phyloP scores from a whole-genome alignment of 2,888 invertebrate genomes.

The Microctonus brassicae region DNA sequence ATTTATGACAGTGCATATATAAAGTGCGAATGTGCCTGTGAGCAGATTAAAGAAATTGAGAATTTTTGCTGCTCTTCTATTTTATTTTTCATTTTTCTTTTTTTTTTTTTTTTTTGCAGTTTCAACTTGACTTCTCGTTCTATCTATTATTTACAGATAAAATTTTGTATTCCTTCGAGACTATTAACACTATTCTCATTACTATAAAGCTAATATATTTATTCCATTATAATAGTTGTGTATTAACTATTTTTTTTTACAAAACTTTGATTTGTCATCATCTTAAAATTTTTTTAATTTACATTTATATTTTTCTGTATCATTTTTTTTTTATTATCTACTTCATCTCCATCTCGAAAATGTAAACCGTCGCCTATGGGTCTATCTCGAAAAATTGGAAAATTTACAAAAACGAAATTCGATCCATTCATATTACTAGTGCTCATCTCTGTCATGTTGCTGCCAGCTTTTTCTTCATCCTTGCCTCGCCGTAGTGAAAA shows the following conservation, averaged over 20 bases:
- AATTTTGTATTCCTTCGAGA: too few relatives aligned
- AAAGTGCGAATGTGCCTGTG: conserved; percentile 16
- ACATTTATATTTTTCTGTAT: not conserved
- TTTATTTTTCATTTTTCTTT: too few relatives aligned
- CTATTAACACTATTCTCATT: too few relatives aligned
- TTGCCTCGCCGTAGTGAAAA: conserved; percentile 26
- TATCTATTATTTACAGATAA: too few relatives aligned
- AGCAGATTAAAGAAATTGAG: not conserved
- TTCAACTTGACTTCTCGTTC: too few relatives aligned
- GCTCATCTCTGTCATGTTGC: not conserved
- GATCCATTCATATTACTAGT: not conserved
- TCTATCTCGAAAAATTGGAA: conserved; percentile 14
- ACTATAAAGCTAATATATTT: too few relatives aligned
- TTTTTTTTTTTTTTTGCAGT: too few relatives aligned
- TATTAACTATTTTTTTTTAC: too few relatives aligned
- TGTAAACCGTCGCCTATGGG: not conserved
- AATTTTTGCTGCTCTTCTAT: not conserved
- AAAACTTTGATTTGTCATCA: too few relatives aligned
- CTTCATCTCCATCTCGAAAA: not conserved
- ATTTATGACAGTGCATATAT: conserved; percentile 47
- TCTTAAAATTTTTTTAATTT: too few relatives aligned
- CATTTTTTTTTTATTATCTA: not conserved
- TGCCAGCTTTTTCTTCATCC: conserved; percentile 37
- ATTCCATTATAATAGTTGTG: too few relatives aligned
- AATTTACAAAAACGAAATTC: conserved; percentile 9